Conservation (phyloP, 2,888 invertebrate genomes). For the Microchrysa polita region DNA sequence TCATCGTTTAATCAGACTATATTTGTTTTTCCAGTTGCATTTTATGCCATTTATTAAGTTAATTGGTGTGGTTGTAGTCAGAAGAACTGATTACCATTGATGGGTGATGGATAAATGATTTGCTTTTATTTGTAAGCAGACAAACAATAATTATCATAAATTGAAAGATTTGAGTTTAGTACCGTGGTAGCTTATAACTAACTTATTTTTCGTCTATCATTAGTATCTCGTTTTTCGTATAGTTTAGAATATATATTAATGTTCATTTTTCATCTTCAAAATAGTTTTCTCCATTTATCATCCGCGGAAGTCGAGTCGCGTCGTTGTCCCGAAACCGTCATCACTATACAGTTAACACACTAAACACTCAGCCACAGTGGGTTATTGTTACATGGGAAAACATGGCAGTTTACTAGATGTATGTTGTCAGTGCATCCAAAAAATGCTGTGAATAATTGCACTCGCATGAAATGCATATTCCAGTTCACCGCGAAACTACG, state of each 20-base stretch:
- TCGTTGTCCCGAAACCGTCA: too few relatives aligned
- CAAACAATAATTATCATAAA: too few relatives aligned
- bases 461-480: conserved; percentile 1
- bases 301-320: too few relatives aligned
- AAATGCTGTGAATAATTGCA: conserved; percentile 23
- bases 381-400: conserved; percentile 36
- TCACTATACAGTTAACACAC: not conserved
- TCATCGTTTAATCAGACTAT: conserved; percentile 42
- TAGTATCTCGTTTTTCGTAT: too few relatives aligned
- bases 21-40: not conserved
- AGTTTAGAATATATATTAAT: too few relatives aligned
- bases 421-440: conserved; percentile 31
- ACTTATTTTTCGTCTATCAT: too few relatives aligned
- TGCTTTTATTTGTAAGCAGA: too few relatives aligned
- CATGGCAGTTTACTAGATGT: conserved; percentile 34
- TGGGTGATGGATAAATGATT: not conserved
- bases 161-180: too few relatives aligned
- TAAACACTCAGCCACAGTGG: conserved; percentile 8
- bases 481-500: conserved; percentile 22
- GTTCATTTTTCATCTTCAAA: too few relatives aligned
- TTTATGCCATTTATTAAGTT: not conserved
- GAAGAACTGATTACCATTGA: not conserved
- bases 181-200: too few relatives aligned
- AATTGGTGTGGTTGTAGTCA: not conserved
- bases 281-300: too few relatives aligned